phyloP scores from a whole-genome alignment of 2,888 invertebrate genomes.

The Acleris emargana region DNA sequence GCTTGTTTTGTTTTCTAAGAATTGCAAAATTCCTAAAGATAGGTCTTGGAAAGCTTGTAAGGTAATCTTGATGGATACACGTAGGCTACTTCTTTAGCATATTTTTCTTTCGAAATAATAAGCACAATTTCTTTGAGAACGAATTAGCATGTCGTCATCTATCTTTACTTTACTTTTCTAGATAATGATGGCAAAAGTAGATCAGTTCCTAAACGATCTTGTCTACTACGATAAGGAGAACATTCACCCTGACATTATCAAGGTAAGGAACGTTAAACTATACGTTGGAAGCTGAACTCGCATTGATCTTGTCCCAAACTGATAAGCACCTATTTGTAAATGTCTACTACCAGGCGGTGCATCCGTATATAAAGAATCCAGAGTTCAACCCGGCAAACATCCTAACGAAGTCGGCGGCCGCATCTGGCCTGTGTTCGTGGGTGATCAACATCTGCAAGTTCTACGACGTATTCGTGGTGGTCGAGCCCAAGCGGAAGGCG shows the following conservation, averaged over 20 bases:
- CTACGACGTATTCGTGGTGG: conserved; percentile 94
- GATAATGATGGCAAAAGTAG: conserved; percentile 94
- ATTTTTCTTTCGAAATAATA: too few species aligned
- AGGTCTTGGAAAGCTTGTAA: conserved; percentile 96
- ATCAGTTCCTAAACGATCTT: conserved; percentile 92
- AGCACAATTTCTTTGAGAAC: too few species aligned
- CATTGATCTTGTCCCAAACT: too few species aligned
- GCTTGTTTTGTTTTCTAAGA: conserved; percentile 91
- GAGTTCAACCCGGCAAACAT: conserved; percentile 95
- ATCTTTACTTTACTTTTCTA: conserved; percentile 46
- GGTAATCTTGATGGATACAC: conserved; percentile 52
- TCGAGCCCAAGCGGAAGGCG: conserved; percentile 95
- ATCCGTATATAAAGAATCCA: conserved; percentile 86
- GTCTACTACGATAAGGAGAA: conserved; percentile 96
- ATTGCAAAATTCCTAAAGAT: conserved; percentile 95
- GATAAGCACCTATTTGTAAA: conserved; percentile 7
- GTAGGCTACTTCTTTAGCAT: too few species aligned
- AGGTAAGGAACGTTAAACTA: conserved; percentile 76
- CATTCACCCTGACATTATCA: conserved; percentile 93
- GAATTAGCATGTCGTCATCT: too few species aligned
- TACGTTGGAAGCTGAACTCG: too few species aligned
- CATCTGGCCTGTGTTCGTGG: conserved; percentile 97
- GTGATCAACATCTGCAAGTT: conserved; percentile 96
- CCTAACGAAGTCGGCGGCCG: conserved; percentile 93
- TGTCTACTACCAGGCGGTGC: conserved; percentile 64